phyloP scores from a whole-genome alignment of 2,113 vertebrate genomes.

The Eulacestoma nigropectus region DNA sequence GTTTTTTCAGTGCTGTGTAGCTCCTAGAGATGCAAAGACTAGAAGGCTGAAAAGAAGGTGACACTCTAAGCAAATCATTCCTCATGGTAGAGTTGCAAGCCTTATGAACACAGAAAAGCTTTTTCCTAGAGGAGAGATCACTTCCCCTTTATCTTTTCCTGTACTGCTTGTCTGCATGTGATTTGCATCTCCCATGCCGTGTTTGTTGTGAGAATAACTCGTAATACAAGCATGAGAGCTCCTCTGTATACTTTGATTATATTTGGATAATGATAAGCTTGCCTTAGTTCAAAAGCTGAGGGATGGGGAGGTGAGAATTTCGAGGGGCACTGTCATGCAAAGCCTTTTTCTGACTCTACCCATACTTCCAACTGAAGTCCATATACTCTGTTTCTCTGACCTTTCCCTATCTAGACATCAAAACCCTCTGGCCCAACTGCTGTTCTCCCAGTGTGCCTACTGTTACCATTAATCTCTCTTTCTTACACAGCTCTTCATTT shows the following conservation, averaged over 20 bases:
- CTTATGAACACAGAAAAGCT: neutral
- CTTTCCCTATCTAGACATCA: constrained; percentile 37
- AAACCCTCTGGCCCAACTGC: constrained; percentile 27
- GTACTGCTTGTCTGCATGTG: neutral
- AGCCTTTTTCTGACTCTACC: constrained; percentile 2
- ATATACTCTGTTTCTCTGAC: constrained; percentile 36
- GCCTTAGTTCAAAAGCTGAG: constrained; percentile 2
- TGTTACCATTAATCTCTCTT: constrained; percentile 50
- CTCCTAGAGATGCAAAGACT: neutral
- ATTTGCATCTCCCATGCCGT: neutral
- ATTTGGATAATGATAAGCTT: neutral
- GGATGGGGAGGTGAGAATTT: constrained; percentile 36
- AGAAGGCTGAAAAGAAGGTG: neutral
- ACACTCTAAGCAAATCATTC: neutral
- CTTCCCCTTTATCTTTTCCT: neutral
- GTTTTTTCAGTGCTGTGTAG: neutral
- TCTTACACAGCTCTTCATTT: constrained; percentile 42
- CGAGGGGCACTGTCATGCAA: neutral
- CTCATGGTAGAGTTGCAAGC: neutral
- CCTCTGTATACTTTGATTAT: neutral
- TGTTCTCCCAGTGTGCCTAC: constrained; percentile 34
- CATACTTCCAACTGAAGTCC: constrained; percentile 3
- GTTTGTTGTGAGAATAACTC: neutral
- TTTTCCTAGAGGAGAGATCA: neutral
- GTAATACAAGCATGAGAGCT: neutral